These are phyloP conservation scores for Megaleporinus macrocephalus DNA, from an alignment of 2,113 vertebrate species.

Conservation along the genomic window DNA sequence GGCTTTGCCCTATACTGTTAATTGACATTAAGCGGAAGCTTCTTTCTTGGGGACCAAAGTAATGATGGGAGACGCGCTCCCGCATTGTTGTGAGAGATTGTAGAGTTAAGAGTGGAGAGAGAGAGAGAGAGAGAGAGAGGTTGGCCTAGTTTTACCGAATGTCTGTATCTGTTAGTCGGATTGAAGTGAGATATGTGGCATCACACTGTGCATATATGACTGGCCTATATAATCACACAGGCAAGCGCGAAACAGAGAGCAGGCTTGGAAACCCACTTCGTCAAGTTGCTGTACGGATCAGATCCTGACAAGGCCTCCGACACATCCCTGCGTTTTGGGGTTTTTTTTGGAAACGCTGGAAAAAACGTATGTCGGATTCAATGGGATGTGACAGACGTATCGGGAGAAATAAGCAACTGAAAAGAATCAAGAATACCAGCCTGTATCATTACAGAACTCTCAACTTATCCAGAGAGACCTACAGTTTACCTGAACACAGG, in stretches of 20 bases:
- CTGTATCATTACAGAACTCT: too few species aligned
- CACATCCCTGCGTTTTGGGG: not conserved
- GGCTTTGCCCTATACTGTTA: conserved; percentile 30
- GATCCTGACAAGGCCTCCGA: not conserved
- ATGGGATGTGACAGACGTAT: not conserved
- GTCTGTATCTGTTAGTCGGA: not conserved
- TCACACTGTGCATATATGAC: not conserved
- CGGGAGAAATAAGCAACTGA: not conserved
- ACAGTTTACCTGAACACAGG: too few species aligned
- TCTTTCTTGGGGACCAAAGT: not conserved
- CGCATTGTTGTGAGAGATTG: not conserved
- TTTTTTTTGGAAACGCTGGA: not conserved
- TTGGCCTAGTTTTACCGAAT: conserved; percentile 21
- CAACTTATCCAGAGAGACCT: too few species aligned
- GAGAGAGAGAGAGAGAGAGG: not conserved
- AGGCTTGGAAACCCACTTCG: not conserved
- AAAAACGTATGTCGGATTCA: not conserved
- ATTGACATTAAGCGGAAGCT: conserved; percentile 20
- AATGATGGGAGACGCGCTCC: not conserved
- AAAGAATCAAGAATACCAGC: not conserved
- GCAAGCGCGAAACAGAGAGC: not conserved
- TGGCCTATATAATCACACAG: not conserved
- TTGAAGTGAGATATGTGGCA: conserved; percentile 17
- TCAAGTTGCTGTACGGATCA: not conserved
- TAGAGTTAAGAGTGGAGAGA: not conserved